Evolutionary conservation across 1,140 invertebrate genomes (phyloP).

Genomic region (Apocrypta bakeri): DNA sequence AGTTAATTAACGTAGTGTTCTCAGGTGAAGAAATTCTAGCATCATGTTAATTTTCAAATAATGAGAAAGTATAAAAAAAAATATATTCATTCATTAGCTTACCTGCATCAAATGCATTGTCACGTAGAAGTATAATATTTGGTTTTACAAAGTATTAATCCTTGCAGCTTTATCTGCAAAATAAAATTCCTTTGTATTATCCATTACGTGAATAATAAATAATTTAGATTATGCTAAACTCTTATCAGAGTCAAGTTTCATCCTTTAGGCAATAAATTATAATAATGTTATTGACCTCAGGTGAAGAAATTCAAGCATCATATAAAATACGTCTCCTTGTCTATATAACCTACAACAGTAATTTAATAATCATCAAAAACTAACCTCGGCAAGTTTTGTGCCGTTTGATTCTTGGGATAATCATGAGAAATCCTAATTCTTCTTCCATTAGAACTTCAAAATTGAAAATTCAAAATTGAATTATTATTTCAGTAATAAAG

Average conservation of each 20-base stretch:
- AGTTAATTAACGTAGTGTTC: neutral
- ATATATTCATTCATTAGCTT: neutral
- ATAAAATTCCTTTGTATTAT: too few relatives aligned
- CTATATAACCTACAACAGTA: neutral
- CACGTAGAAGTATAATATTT: neutral
- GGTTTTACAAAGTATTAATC: neutral
- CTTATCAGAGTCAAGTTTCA: conserved; percentile 37
- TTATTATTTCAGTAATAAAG: too few relatives aligned
- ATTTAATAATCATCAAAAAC: neutral
- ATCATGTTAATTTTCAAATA: neutral
- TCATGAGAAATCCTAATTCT: neutral
- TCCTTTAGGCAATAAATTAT: conserved; percentile 33
- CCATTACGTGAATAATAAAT: neutral
- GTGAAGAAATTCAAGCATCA: conserved; percentile 48
- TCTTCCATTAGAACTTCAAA: neutral
- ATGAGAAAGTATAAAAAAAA: neutral
- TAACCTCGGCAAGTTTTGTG: neutral
- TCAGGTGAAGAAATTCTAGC: conserved; percentile 34
- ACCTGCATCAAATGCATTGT: neutral
- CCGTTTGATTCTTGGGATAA: neutral
- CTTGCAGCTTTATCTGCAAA: neutral
- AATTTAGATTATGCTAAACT: neutral
- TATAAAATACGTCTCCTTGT: conserved; percentile 17
- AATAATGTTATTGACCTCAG: conserved; percentile 29
- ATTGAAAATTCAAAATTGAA: too few relatives aligned